Evolutionary conservation across 2,113 vertebrate species (phyloP), one percentile per base, ranked within the genome.

Genomic region (Typhlomys cinereus): DNA sequence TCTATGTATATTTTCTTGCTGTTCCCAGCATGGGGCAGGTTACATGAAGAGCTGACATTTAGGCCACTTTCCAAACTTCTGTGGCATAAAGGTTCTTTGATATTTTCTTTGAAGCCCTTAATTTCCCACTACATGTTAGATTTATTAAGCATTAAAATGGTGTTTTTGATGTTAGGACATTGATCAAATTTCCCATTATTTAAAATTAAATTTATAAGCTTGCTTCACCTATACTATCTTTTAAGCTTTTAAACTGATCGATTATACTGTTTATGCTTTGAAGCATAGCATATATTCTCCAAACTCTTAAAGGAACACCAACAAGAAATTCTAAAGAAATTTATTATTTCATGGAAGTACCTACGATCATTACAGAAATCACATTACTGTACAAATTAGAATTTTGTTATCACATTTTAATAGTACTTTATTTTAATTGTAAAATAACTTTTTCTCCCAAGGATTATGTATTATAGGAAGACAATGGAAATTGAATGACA

Each of bases 61-160:
- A 67, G 50, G 34, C 9, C 9, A 29, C 29, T 78, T 85, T 36
- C 62, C 29, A 10, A 69, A 23, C 25, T 85, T 11, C 34, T 61
- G 7, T 54, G 23, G 21, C 27, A 8, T 36, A 29, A 27, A 50
- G 44, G 4, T 13, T 50, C 94, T 82, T 62, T 73, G 94, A 18
- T 83, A 76, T 34, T 95, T 71, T 64, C 66, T 92, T 94, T 80
- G 82, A 34, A 95, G 83, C 54, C 57, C 36, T 75, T 90, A 93
- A 92, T 85, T 97, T 94, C 90, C 64, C 39, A 91, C 78, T 64
- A 21, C 85, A 90, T 94, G 54, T 66, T n/a, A 94, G 86, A 96
- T 76, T 71, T 88, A 84, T 59, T 94, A 90, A 96, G 20, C 39
- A 46, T 95, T 87, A 79, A 85, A 95, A 76, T 95, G 25, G 1